phyloP scores from a whole-genome alignment of 2,113 vertebrate species.

The Mormyrus iriodes region DNA sequence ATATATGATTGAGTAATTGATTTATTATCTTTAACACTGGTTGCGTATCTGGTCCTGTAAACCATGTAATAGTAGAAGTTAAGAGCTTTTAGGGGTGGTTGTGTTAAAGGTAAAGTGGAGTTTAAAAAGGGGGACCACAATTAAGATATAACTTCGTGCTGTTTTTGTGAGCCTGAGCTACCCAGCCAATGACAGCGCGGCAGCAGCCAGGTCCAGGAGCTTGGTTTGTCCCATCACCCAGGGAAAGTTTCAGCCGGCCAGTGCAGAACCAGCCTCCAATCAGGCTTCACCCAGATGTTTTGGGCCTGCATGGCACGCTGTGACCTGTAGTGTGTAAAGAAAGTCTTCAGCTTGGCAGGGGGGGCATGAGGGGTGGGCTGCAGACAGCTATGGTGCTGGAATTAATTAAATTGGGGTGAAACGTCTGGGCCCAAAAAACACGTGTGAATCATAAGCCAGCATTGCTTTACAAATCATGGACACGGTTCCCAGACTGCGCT shows the following conservation, averaged over 20 bases:
- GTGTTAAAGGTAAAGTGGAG: background rate
- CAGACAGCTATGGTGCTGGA: slow-evolving; percentile 3
- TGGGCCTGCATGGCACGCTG: background rate
- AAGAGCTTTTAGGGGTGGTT: background rate
- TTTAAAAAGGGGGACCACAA: background rate
- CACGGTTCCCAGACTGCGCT: background rate
- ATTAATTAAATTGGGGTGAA: background rate
- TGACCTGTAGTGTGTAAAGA: background rate
- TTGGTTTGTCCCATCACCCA: background rate
- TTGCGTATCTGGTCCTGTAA: background rate
- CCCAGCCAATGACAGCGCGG: background rate
- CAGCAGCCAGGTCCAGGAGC: background rate
- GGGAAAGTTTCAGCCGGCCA: background rate
- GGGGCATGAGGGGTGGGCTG: background rate
- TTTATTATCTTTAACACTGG: background rate
- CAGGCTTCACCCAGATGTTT: background rate
- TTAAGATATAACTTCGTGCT: background rate
- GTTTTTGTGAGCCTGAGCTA: background rate
- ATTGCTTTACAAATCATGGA: background rate
- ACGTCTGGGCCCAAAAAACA: background rate
- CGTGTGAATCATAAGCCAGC: background rate
- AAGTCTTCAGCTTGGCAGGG: background rate
- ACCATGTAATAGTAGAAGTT: background rate
- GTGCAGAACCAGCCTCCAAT: background rate
- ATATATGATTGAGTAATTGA: background rate